Evolutionary conservation across 92 coral and sea anemone genomes (phyloP).

Genomic region (Zoanthus gigantus): DNA sequence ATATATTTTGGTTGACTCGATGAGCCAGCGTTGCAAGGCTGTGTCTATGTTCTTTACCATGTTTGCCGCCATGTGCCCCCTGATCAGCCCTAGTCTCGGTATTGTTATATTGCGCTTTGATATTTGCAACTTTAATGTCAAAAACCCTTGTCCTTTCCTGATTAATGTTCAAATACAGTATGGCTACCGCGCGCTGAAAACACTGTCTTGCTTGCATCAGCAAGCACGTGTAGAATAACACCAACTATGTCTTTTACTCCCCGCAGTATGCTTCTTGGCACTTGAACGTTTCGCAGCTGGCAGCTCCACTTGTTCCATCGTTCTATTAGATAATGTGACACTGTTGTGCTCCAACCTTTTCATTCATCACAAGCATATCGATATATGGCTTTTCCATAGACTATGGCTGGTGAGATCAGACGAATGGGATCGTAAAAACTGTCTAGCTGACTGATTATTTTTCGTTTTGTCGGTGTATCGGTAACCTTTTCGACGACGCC

Average conservation of each 20-base stretch:
- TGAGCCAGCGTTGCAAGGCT: conserved; percentile 64
- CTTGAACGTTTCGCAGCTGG: conserved; percentile 27
- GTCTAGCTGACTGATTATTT: conserved; percentile 28
- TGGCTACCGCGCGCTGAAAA: conserved; percentile 1
- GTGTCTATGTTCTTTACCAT: conserved; percentile 55
- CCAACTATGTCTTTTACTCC: not conserved
- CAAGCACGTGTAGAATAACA: conserved; percentile 15
- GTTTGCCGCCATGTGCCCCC: conserved; percentile 71
- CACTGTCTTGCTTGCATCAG: conserved; percentile 51
- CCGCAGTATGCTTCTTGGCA: not conserved
- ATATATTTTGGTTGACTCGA: conserved; percentile 60
- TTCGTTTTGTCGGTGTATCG: not conserved
- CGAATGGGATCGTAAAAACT: conserved; percentile 46
- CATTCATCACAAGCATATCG: conserved; percentile 20
- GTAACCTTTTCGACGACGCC: too few species aligned
- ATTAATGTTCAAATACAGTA: conserved; percentile 44
- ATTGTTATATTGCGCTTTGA: conserved; percentile 53
- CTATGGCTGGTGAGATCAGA: conserved; percentile 22
- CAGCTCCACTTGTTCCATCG: conserved; percentile 23
- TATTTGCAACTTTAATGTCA: conserved; percentile 58
- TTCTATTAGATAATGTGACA: not conserved
- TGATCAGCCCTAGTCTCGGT: conserved; percentile 44
- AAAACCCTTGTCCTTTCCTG: conserved; percentile 26
- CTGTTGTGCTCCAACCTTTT: conserved; percentile 26
- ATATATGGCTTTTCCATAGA: conserved; percentile 6